Percentiles rank a stretch among this genome's conserved stretches.
Conservation (phyloP, 2,113 vertebrate species). For the Pycnonotus jocosus region DNA sequence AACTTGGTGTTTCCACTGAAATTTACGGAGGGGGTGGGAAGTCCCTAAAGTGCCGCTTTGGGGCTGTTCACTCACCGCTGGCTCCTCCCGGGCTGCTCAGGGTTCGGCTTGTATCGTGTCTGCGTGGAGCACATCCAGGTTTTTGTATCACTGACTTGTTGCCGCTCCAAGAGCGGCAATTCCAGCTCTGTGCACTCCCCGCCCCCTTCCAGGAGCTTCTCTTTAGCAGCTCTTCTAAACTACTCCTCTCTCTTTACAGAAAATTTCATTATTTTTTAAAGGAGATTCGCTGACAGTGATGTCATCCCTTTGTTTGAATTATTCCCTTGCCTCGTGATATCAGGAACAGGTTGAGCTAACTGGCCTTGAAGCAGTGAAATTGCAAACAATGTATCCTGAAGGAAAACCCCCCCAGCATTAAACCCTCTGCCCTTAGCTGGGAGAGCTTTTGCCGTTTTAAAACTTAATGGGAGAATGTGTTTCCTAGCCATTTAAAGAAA, state of each 20-base stretch:
- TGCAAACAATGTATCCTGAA: accelerated
- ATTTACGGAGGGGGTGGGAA: accelerated
- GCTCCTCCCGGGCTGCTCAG: accelerated
- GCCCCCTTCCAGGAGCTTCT: neutral
- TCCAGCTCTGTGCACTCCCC: neutral
- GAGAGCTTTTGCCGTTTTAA: neutral
- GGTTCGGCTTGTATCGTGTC: accelerated
- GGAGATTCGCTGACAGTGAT: accelerated
- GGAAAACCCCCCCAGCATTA: neutral
- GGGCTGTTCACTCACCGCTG: accelerated
- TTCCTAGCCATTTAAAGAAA: neutral
- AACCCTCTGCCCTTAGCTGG: neutral
- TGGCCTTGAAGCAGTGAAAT: neutral
- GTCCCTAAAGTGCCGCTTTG: accelerated
- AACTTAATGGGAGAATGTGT: accelerated
- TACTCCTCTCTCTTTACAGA: too few species aligned
- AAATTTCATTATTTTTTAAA: neutral
- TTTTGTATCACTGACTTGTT: neutral
- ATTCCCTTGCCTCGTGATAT: accelerated
- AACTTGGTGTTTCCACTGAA: accelerated
- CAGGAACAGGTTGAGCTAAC: neutral
- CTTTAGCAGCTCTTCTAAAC: accelerated
- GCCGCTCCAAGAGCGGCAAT: accelerated
- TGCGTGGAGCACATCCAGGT: accelerated
- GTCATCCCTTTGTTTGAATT: neutral